These are phyloP conservation scores for Elephas maximus DNA, from an alignment of 2,113 vertebrate genomes.

Conservation along the genomic window DNA sequence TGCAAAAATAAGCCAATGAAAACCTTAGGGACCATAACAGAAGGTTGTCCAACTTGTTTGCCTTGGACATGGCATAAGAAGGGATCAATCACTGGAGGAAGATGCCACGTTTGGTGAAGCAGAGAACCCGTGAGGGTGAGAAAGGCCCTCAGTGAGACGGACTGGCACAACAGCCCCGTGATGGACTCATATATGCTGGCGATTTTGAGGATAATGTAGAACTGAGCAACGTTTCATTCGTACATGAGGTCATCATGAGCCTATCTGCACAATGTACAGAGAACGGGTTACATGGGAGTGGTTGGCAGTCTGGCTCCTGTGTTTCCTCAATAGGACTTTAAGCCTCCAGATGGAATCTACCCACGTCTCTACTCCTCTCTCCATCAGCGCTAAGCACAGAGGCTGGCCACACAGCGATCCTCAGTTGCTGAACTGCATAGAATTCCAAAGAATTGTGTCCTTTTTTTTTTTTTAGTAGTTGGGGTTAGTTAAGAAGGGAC, in stretches of 20 bases:
- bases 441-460: background rate
- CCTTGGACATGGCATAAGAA: background rate
- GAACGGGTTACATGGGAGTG: too few relatives aligned
- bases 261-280: background rate
- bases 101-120: background rate
- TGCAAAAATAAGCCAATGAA: background rate
- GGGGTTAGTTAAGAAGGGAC: slow-evolving; percentile 35
- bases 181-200: background rate
- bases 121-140: background rate
- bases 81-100: background rate
- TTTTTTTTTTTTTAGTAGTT: background rate
- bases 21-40: background rate
- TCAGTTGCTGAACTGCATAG: background rate
- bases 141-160: background rate
- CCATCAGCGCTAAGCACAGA: background rate
- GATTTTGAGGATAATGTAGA: background rate
- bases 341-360: background rate
- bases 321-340: background rate
- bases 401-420: background rate
- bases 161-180: background rate
- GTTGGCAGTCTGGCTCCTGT: background rate
- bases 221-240: background rate
- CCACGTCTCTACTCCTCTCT: background rate
- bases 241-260: background rate
- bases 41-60: background rate